These are phyloP conservation scores for Drosophila subquinaria DNA, from an alignment of 2,888 invertebrate genomes.

Conservation along the genomic window DNA sequence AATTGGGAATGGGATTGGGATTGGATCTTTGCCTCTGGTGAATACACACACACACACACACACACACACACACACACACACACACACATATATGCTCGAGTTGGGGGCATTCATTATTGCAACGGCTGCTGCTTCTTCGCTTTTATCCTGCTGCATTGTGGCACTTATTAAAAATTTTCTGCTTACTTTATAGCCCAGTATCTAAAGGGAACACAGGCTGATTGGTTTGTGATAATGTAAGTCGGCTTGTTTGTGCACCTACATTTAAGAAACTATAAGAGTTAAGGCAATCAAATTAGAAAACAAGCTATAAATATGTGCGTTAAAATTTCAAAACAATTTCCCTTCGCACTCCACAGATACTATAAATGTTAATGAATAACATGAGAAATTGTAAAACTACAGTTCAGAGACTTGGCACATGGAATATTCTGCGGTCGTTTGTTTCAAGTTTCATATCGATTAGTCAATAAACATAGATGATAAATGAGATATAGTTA, in stretches of 20 bases:
- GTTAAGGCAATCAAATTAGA: no score
- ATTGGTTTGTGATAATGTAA: neutral
- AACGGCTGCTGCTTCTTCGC: slow-evolving; percentile 35
- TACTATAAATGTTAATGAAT: no score
- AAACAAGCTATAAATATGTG: no score
- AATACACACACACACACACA: slow-evolving; percentile 9
- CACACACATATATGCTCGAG: slow-evolving; percentile 32
- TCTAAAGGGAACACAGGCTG: neutral
- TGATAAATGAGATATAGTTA: no score
- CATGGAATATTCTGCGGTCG: no score
- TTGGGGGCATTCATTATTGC: slow-evolving; percentile 61
- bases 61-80: slow-evolving; percentile 22
- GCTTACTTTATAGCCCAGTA: slow-evolving; percentile 42
- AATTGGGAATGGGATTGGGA: slow-evolving; percentile 33
- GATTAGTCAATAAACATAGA: no score
- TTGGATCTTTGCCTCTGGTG: slow-evolving; percentile 50
- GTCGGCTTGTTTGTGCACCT: neutral
- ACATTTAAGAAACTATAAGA: neutral
- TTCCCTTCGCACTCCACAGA: no score
- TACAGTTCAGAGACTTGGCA: no score
- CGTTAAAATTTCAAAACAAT: no score
- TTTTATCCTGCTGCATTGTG: slow-evolving; percentile 67
- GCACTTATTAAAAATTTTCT: slow-evolving; percentile 80
- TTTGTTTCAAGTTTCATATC: no score
- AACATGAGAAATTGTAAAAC: no score